Conservation (phyloP, 1,140 invertebrate genomes). For the Mesaphorura yosii region DNA sequence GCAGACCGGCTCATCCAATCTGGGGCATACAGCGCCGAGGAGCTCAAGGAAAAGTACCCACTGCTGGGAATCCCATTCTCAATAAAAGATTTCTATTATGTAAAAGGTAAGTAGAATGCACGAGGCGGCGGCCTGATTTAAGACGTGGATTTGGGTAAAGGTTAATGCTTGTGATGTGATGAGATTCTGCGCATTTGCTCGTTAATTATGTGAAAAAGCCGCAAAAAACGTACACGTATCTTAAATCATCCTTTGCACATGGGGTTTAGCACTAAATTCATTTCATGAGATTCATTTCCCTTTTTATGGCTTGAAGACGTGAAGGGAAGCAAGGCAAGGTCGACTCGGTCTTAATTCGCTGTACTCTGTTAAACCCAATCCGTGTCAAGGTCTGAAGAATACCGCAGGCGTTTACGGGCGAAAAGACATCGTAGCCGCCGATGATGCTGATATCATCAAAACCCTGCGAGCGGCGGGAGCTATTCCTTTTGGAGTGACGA, state of each 20-base stretch:
- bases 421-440: conserved; percentile 44
- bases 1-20: conserved; percentile 56
- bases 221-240: no score
- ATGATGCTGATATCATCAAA: conserved; percentile 58
- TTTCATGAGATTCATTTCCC: conserved; percentile 26
- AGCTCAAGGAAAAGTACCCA: conserved; percentile 54
- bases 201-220: no score
- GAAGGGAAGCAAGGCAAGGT: no score
- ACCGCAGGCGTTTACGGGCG: conserved; percentile 41
- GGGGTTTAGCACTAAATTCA: no score
- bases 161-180: not conserved
- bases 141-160: no score
- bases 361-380: no score
- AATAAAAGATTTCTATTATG: conserved; percentile 60
- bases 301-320: no score
- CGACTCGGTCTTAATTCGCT: no score
- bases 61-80: conserved; percentile 80
- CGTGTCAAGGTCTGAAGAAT: conserved; percentile 56
- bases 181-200: not conserved
- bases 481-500: conserved; percentile 73
- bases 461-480: conserved; percentile 66
- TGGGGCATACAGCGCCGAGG: conserved; percentile 43
- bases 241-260: no score
- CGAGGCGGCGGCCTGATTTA: no score
- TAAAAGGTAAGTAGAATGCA: conserved; percentile 54